phyloP scores from a whole-genome alignment of 2,888 invertebrate species.

The Allophyes oxyacanthae region DNA sequence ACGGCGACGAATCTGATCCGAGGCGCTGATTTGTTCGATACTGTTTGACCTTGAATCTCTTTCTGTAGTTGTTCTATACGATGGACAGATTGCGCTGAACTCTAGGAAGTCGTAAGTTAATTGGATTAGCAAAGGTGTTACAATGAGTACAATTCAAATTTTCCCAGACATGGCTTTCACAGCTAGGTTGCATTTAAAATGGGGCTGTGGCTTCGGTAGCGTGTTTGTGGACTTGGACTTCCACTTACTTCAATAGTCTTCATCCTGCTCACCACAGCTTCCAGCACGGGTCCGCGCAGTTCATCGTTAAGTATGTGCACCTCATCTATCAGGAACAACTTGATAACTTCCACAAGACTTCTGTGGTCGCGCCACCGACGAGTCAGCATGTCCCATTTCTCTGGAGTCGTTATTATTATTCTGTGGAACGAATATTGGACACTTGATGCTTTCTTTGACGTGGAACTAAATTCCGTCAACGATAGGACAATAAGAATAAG shows the following conservation, averaged over 20 bases:
- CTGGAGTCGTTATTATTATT: conserved; percentile 94
- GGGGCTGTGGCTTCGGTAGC: too few species aligned
- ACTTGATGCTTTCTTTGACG: too few species aligned
- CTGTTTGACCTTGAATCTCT: conserved; percentile 62
- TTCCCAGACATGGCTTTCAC: too few species aligned
- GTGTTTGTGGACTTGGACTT: too few species aligned
- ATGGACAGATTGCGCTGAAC: conserved; percentile 77
- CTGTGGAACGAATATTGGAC: conserved; percentile 3
- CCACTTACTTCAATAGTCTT: conserved; percentile 91
- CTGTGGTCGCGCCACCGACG: conserved; percentile 92
- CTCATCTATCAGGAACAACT: conserved; percentile 93
- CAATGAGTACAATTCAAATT: too few species aligned
- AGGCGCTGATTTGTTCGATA: conserved; percentile 56
- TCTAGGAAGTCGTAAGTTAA: conserved; percentile 55
- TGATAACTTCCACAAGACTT: conserved; percentile 90
- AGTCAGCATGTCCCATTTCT: conserved; percentile 95
- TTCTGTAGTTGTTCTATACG: conserved; percentile 77
- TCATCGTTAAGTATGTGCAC: conserved; percentile 94
- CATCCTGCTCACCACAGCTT: conserved; percentile 94
- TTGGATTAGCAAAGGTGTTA: too few species aligned
- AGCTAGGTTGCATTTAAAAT: too few species aligned
- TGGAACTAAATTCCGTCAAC: too few species aligned
- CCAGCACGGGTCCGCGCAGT: conserved; percentile 92
- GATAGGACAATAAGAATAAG: too few species aligned
- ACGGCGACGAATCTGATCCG: conserved; percentile 92